A percentile compares a stretch with the other conserved stretches of the same genome.
phyloP scores from a whole-genome alignment of 2,113 vertebrate species.

The Thunnus thynnus region DNA sequence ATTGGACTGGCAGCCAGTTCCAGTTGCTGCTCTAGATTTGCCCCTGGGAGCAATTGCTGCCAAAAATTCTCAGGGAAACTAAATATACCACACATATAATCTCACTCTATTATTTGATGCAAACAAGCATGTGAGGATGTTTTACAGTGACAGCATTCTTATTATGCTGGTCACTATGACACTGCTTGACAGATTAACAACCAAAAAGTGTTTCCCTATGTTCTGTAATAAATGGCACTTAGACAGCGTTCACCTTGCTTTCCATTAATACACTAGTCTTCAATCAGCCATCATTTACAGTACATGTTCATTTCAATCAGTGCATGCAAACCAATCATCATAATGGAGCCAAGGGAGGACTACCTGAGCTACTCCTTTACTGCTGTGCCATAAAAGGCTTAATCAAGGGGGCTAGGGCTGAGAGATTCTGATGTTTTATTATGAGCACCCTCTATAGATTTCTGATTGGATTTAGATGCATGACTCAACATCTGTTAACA shows the following conservation, averaged over 20 bases:
- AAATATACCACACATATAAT: constrained; percentile 1
- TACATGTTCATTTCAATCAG: constrained; percentile 30
- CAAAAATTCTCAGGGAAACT: constrained; percentile 5
- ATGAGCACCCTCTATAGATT: not conserved
- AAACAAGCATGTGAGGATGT: constrained; percentile 1
- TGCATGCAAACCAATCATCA: constrained; percentile 64
- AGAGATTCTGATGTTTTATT: constrained; percentile 35
- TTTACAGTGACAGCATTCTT: constrained; percentile 2
- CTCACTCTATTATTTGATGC: not conserved
- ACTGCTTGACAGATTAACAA: constrained; percentile 41
- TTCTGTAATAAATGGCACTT: constrained; percentile 57
- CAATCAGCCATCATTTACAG: constrained; percentile 57
- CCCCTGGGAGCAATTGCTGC: not conserved
- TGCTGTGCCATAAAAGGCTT: constrained; percentile 42
- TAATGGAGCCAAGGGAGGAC: constrained; percentile 69
- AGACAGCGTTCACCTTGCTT: constrained; percentile 47
- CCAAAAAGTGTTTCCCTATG: constrained; percentile 34
- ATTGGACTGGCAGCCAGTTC: not conserved
- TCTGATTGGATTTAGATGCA: not conserved
- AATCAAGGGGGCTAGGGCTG: constrained; percentile 44
- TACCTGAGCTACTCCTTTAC: constrained; percentile 38
- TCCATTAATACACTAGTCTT: constrained; percentile 55
- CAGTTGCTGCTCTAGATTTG: constrained; percentile 1
- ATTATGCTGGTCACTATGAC: constrained; percentile 22
- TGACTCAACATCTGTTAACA: not conserved